Evolutionary conservation across 2,888 invertebrate species (phyloP).

Genomic region (Xanthia togata): DNA sequence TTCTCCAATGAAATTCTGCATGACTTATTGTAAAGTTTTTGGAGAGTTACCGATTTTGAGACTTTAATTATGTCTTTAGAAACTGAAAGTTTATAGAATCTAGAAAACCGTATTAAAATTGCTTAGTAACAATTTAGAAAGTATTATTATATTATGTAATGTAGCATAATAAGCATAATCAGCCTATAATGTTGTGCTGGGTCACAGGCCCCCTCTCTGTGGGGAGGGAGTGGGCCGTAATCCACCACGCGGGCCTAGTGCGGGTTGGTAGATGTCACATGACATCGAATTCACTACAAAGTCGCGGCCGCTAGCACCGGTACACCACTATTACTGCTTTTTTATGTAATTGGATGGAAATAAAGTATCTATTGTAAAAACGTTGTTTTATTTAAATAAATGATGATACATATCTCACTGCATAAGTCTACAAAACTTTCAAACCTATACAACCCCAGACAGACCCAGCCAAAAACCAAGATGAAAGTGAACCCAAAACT

Average conservation of each 20-base stretch:
- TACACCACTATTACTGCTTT: no score
- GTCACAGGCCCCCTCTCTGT: no score
- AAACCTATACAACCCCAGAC: constrained; percentile 10
- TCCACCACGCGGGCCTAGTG: no score
- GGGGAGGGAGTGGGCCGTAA: no score
- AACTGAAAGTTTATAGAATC: background rate
- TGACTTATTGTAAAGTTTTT: constrained; percentile 56
- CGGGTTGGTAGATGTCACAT: no score
- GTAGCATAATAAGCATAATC: no score
- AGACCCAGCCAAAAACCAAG: constrained; percentile 17
- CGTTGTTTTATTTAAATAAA: background rate
- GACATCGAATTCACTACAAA: no score
- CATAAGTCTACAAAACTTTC: constrained; percentile 18
- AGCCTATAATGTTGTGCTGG: no score
- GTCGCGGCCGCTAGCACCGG: no score
- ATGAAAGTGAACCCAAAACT: constrained; percentile 31
- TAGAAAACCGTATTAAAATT: background rate
- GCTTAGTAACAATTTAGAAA: no score
- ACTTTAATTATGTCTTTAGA: constrained; percentile 31
- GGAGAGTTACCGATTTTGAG: constrained; percentile 43
- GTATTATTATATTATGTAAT: no score
- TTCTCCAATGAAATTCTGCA: constrained; percentile 56
- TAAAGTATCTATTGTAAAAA: background rate
- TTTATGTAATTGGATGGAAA: background rate
- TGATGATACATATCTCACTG: constrained; percentile 1